phyloP scores from a whole-genome alignment of 1,140 invertebrate genomes.

The Orussus abietinus region DNA sequence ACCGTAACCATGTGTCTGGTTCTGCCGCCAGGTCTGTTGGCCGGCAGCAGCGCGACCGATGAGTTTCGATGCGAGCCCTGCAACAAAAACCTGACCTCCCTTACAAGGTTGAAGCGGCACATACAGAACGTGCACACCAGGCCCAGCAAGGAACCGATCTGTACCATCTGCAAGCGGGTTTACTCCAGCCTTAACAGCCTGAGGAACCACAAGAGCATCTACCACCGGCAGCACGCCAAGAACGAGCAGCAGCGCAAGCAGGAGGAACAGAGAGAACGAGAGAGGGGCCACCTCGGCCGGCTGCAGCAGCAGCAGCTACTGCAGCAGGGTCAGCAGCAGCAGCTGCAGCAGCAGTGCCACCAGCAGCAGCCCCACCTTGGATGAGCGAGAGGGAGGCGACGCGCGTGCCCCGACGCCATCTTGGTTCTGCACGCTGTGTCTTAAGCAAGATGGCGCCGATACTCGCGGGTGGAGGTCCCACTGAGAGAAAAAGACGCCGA shows the following conservation, averaged over 20 bases:
- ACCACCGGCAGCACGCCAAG: conserved; percentile 63
- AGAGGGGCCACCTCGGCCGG: conserved; percentile 32
- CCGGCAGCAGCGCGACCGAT: conserved; percentile 60
- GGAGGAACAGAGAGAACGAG: conserved; percentile 34
- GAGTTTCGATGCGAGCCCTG: conserved; percentile 82
- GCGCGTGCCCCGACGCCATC: no score
- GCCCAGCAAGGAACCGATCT: conserved; percentile 78
- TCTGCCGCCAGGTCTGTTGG: conserved; percentile 55
- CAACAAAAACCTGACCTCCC: conserved; percentile 81
- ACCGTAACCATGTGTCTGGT: conserved; percentile 52
- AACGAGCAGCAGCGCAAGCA: conserved; percentile 47
- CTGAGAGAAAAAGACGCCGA: no score
- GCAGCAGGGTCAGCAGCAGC: conserved; percentile 29
- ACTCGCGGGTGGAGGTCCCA: no score
- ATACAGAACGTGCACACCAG: conserved; percentile 84
- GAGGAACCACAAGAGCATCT: conserved; percentile 85
- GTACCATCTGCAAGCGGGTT: conserved; percentile 83
- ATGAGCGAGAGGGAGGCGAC: no score
- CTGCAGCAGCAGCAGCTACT: conserved; percentile 20
- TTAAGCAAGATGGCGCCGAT: no score
- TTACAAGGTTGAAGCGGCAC: conserved; percentile 79
- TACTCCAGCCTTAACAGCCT: conserved; percentile 84
- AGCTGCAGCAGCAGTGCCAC: conserved; percentile 10
- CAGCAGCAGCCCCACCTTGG: neutral
- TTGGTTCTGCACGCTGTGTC: no score